A percentile compares a stretch with the other conserved stretches of the same genome.
phyloP scores from a whole-genome alignment of 2,113 vertebrate species.

The Lynx canadensis region DNA sequence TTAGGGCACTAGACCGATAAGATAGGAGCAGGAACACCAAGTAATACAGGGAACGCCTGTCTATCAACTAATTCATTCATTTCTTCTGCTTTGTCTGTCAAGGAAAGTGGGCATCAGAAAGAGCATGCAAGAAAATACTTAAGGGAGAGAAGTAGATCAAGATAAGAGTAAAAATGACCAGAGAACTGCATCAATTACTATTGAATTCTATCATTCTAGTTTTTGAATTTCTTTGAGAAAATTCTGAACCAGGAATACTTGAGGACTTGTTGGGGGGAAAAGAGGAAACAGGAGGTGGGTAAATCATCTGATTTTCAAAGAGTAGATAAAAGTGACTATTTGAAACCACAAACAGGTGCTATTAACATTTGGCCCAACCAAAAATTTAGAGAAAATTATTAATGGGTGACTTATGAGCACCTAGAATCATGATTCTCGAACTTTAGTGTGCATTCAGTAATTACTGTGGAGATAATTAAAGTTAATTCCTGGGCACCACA shows the following conservation, averaged over 20 bases:
- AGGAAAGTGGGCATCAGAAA: background rate
- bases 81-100: background rate
- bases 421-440: background rate
- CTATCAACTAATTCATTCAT: background rate
- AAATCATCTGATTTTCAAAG: background rate
- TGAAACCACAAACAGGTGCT: background rate
- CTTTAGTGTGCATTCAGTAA: background rate
- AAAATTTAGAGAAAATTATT: constrained; percentile 20
- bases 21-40: background rate
- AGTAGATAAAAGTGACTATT: background rate
- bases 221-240: constrained; percentile 9
- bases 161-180: background rate
- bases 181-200: background rate
- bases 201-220: background rate
- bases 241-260: background rate
- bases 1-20: background rate
- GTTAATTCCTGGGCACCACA: background rate
- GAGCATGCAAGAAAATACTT: background rate
- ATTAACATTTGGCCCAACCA: background rate
- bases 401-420: background rate
- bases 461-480: background rate
- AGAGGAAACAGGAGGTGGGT: background rate
- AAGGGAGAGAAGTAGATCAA: background rate
- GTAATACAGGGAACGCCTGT: background rate
- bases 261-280: background rate